Base-by-base conservation (phyloP, 2,888 invertebrate species). In the Helobdella robusta region DNA sequence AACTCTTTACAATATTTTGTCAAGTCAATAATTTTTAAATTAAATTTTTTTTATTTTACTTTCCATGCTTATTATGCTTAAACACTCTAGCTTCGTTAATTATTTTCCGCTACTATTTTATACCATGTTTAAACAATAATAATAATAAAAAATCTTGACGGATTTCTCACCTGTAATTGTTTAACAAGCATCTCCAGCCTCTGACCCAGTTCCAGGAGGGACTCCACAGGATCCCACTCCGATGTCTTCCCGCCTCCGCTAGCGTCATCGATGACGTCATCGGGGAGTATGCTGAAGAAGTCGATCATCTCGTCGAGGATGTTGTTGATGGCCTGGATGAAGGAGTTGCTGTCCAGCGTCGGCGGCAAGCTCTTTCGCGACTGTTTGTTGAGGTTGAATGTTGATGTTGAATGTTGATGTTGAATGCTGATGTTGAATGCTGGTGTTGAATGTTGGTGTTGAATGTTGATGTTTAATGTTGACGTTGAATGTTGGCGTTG, bases 191-290 rank as follows among this genome's bases (percentile, higher is more conserved):
- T 62, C 50, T 50, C 44, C 18, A 62, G 48, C 3, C 62, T n/a
- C 5, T 46, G 25, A 8, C 62, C 62, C 5, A 62, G 50, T 20
- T 62, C 62, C 28, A 62, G 28, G 2, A 62, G 30, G 20, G 62
- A 62, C 34, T 62, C 62, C 3, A 62, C 50, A 2, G 48, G 62
- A 4, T 48, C 48, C 62, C 62, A 62, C 50, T 62, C 62, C 25
- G n/a, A 20, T 3, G 62, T 30, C 8, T 25, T 48, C 34, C 48
- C 28, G 4, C 11, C 25, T 5, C 20, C 32, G 1, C 2, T 32
- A 20, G 4, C 25, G 11, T 1, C 11, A 1, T 30, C 48, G 1
- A 46, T 28, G 32, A 50, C 28, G 32, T 40, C 62, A 18, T 62
- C 50, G 4, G 56, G 56, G 2, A 56, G 56, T n/a, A 28, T 30